These are phyloP conservation scores for Dendrophyllia cribrosa DNA, from an alignment of 64 coral and sea anemone species.

Conservation along the genomic window DNA sequence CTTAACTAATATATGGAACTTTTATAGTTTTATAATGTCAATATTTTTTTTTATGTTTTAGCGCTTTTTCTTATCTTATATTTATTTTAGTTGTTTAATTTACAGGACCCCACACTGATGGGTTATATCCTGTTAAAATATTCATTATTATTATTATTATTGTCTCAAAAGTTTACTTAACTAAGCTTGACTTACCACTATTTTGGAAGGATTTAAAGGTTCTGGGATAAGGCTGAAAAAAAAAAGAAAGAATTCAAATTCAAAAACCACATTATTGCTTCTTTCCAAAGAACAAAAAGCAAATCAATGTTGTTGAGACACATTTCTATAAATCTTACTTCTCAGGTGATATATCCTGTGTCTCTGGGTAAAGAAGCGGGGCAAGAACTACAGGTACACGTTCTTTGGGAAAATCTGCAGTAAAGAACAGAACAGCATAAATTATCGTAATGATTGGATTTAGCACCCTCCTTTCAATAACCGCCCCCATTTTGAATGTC, in stretches of 20 bases:
- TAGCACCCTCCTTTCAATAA: too few relatives aligned
- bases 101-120: too few relatives aligned
- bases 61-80: too few relatives aligned
- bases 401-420: conserved; percentile 95
- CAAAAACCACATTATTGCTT: background rate
- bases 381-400: conserved; percentile 92
- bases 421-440: background rate
- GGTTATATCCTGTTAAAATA: too few relatives aligned
- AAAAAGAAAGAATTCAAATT: background rate
- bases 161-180: background rate
- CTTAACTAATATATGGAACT: too few relatives aligned
- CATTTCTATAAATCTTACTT: conserved; percentile 53
- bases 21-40: too few relatives aligned
- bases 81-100: too few relatives aligned
- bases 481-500: too few relatives aligned
- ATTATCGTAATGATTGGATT: too few relatives aligned
- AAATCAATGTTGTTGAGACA: background rate
- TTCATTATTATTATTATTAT: too few relatives aligned
- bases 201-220: conserved; percentile 53
- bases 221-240: conserved; percentile 78
- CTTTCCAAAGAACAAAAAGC: background rate
- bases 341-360: conserved; percentile 75
- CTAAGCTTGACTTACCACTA: conserved; percentile 60
- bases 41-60: too few relatives aligned
- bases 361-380: conserved; percentile 86